Evolutionary conservation across 2,888 invertebrate species (phyloP).

Genomic region (Dryobota labecula): DNA sequence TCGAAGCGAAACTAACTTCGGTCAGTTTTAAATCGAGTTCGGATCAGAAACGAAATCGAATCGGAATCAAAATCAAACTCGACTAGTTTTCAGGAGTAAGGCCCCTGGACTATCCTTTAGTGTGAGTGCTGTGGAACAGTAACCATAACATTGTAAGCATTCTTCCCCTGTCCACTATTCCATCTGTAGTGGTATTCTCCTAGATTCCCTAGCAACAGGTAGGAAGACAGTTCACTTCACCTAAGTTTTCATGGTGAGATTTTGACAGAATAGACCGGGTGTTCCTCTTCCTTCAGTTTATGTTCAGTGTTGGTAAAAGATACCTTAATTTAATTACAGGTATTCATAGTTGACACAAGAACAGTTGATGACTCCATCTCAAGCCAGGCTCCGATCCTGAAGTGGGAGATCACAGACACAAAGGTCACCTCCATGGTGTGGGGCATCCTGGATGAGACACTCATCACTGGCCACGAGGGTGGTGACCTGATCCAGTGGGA

Average conservation of each 20-base stretch:
- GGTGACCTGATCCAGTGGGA: conserved; percentile 98
- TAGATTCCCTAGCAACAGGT: too few relatives aligned
- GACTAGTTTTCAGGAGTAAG: too few relatives aligned
- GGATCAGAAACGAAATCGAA: too few relatives aligned
- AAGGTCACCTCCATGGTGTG: conserved; percentile 98
- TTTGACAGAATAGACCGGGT: too few relatives aligned
- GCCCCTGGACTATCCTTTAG: not conserved
- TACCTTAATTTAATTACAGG: conserved; percentile 77
- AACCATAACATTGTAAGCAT: not conserved
- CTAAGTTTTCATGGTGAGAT: too few relatives aligned
- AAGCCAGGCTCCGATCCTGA: conserved; percentile 93
- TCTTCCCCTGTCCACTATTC: not conserved
- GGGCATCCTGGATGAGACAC: conserved; percentile 97
- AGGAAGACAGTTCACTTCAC: too few relatives aligned
- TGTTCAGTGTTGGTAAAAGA: not conserved
- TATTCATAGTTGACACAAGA: conserved; percentile 96
- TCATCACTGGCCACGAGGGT: conserved; percentile 98
- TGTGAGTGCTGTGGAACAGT: not conserved
- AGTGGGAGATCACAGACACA: conserved; percentile 94
- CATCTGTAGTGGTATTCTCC: too few relatives aligned
- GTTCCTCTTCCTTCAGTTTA: not conserved
- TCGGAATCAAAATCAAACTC: too few relatives aligned
- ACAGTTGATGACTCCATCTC: conserved; percentile 93
- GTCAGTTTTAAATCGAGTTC: too few relatives aligned
- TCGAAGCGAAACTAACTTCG: too few relatives aligned